A percentile compares a stretch with the other conserved stretches of the same genome.
Evolutionary conservation across 2,113 vertebrate genomes (phyloP).

Genomic region (Vanacampus margaritifer): DNA sequence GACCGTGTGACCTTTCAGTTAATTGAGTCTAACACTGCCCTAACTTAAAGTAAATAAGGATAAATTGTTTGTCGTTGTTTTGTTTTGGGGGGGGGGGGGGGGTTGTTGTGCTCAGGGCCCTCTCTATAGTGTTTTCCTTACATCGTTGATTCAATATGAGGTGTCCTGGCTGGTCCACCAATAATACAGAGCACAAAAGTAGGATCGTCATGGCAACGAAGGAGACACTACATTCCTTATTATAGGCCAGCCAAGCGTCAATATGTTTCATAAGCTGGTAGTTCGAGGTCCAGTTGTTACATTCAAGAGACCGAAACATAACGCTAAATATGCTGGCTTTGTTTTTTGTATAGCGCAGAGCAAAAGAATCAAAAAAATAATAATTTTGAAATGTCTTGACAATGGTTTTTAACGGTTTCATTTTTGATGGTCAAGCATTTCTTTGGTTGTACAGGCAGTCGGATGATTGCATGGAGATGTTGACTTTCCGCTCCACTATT

Average conservation of each 20-base stretch:
- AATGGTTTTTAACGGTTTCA: background rate
- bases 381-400: background rate
- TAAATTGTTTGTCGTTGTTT: background rate
- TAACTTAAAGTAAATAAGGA: background rate
- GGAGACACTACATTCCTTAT: background rate
- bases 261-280: background rate
- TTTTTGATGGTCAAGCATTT: background rate
- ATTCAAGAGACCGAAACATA: background rate
- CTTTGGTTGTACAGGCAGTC: background rate
- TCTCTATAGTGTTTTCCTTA: background rate
- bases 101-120: background rate
- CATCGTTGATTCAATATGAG: background rate
- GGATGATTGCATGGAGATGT: background rate
- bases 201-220: background rate
- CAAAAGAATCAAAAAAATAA: background rate
- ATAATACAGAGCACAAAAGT: background rate
- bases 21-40: background rate
- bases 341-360: background rate
- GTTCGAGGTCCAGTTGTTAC: background rate
- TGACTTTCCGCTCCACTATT: background rate
- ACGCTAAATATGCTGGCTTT: background rate
- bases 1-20: slow-evolving; percentile 19
- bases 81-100: no score
- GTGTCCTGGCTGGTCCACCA: background rate
- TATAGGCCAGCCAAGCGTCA: background rate